Base-by-base conservation (phyloP, 2,888 invertebrate species). In the Caenorhabditis panamensis region DNA sequence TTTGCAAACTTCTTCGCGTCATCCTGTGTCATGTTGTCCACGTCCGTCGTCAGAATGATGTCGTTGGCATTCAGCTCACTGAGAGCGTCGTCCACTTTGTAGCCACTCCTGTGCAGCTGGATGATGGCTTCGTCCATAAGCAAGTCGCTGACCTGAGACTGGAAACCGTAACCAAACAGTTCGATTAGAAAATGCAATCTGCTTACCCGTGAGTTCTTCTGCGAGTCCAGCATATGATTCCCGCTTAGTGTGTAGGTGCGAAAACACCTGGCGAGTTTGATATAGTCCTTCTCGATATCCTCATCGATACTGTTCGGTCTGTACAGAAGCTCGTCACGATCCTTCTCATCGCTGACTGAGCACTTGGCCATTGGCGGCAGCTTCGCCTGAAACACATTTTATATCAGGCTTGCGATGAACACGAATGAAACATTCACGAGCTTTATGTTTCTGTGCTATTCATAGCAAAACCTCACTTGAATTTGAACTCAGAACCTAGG, bases 61-160 rank as follows among this genome's bases (percentile, higher is more conserved):
- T 87, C 87, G 64, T 86, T 84, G n/a, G 83, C 85, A 58, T 82
- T 79, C 78, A 87, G 75, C 68, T 84, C 84, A 61, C 64, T 97
- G 96, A 99, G 93, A 66, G 98, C 98, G 92, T 95, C 95, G 83
- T 96, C 96, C 85, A 96, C 96, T 93, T 98, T 96, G 92, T 99
- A 99, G 89, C 95, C 95, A 89, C 96, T 96, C 92, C 96, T 95
- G 92, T 99, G 98, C 72, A 99, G 93, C 44, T 86, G 86, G 24
- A 81, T 83, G 26, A 89, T 84, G 13, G 90, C 88, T 63, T 90
- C 90, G 58, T 89, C 86, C 64, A 84, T 78, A 18, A 88, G 72
- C 53, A 86, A 73, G 80, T 90, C 90, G 64, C 87, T 86, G 53
- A 85, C 83, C 84, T 84, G 82, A 76, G 63, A 73, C 78, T 81